phyloP scores from a whole-genome alignment of 2,113 vertebrate genomes.

The Aspiorhynchus laticeps region DNA sequence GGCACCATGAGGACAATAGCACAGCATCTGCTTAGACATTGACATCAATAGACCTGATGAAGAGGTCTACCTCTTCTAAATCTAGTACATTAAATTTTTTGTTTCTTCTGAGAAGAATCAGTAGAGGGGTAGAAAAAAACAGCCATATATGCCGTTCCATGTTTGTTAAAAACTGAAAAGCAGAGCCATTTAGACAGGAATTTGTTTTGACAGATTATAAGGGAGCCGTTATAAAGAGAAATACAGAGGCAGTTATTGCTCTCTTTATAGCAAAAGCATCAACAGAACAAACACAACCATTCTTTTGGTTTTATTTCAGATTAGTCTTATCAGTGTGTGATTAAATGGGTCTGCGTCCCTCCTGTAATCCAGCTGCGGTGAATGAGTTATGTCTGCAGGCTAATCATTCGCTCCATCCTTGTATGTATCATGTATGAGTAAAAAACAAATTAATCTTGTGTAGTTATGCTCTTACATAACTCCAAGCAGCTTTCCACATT shows the following conservation, averaged over 20 bases:
- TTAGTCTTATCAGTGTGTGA: conserved; percentile 16
- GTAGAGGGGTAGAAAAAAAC: background rate
- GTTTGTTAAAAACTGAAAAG: background rate
- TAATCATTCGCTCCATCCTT: conserved; percentile 36
- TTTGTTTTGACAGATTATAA: conserved; percentile 14
- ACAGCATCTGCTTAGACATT: too few species aligned
- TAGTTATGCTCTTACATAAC: conserved; percentile 28
- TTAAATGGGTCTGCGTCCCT: conserved; percentile 18
- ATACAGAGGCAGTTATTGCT: background rate
- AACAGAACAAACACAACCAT: background rate
- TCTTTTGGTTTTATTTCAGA: conserved; percentile 21
- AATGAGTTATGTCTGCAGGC: conserved; percentile 17
- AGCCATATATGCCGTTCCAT: background rate
- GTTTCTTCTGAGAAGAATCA: too few species aligned
- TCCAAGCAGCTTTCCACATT: background rate
- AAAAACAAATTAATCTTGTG: conserved; percentile 24
- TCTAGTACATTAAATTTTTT: too few species aligned
- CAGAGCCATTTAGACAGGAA: background rate
- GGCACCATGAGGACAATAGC: too few species aligned
- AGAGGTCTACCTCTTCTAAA: too few species aligned
- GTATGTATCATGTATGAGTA: background rate
- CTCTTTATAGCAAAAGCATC: background rate
- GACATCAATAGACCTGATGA: too few species aligned
- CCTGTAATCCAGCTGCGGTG: conserved; percentile 28
- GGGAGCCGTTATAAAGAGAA: background rate